Evolutionary conservation across 2,113 vertebrate genomes (phyloP), one percentile per base, ranked within the genome.

Genomic region (Eleginops maclovinus): DNA sequence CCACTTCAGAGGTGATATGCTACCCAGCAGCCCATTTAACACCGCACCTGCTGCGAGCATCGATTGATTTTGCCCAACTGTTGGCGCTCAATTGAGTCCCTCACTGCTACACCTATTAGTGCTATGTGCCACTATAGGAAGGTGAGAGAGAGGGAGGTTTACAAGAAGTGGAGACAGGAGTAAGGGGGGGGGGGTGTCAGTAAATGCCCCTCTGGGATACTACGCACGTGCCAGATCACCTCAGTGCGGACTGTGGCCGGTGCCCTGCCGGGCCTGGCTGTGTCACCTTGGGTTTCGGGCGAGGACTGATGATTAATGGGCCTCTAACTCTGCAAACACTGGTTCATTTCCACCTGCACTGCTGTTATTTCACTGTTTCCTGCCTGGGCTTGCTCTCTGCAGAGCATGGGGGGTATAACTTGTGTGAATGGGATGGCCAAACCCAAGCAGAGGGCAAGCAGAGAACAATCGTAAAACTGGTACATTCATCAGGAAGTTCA

Each of bases 281-380:
- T 83, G 86, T 89, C 88, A 89, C 89, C 89, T 90, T 89, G 87
- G 69, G 79, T 89, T 92, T 88, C 72, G 58, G 83, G 69, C 68
- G 55, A 79, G 83, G 72, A 60, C 77, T 47, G 71, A 73, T 92
- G 88, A 92, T 90, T 86, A 92, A 93, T 91, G 84, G 71, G 50
- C 83, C 83, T 67, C 58, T 65, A 64, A 76, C 54, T 86, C 61
- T 22, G 31, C 70, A 85, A 86, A 91, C 75, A 74, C 70, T 73
- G 81, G 80, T 88, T 85, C 70, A 36, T 77, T 82, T 90, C 81
- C 86, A 87, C 79, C 72, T 75, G 72, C 62, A 63, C 75, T 73
- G 81, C 75, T 71, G 72, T 53, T 77, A 53, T 75, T 88, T 80
- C n/a, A 9, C 63, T 50, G 53, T 69, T 83, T 81, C 75, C 67